Conservation (phyloP, 2,797 vertebrate genomes). For the Phylloscopus collybita region DNA sequence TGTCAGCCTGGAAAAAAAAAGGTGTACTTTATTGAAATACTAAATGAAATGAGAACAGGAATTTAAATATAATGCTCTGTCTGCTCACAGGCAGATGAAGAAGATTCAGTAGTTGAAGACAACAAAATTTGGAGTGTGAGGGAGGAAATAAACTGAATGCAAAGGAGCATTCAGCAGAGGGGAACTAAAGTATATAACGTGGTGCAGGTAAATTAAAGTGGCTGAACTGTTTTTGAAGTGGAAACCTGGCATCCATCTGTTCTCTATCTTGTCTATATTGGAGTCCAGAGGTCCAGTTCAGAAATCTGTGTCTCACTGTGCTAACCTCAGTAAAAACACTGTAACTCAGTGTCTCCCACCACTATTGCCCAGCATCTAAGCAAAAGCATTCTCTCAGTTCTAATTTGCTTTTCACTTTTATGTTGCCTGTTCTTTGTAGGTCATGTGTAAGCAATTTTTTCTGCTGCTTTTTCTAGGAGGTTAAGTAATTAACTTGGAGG, state of each 20-base stretch:
- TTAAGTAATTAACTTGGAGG: constrained; percentile 56
- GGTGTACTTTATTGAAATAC: background rate
- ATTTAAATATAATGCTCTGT: constrained; percentile 5
- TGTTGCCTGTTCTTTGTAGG: constrained; percentile 36
- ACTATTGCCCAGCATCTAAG: background rate
- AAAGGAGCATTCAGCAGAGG: background rate
- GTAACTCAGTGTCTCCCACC: background rate
- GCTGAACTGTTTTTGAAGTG: background rate
- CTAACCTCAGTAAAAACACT: background rate
- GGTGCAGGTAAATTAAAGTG: background rate
- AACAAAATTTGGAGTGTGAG: background rate
- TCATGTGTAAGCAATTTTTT: constrained; percentile 50
- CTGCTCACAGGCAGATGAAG: background rate
- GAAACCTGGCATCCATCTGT: background rate
- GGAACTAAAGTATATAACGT: rapidly evolving
- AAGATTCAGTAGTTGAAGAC: background rate
- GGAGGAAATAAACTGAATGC: background rate
- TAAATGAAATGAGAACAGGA: background rate
- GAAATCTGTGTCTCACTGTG: background rate
- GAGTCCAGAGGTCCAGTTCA: background rate
- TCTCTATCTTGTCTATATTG: background rate
- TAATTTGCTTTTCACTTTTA: background rate
- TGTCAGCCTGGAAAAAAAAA: constrained; percentile 26
- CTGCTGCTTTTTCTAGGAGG: constrained; percentile 44
- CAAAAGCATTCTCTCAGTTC: background rate